Conservation (phyloP, 2,888 invertebrate species). For the Coelopa pilipes region DNA sequence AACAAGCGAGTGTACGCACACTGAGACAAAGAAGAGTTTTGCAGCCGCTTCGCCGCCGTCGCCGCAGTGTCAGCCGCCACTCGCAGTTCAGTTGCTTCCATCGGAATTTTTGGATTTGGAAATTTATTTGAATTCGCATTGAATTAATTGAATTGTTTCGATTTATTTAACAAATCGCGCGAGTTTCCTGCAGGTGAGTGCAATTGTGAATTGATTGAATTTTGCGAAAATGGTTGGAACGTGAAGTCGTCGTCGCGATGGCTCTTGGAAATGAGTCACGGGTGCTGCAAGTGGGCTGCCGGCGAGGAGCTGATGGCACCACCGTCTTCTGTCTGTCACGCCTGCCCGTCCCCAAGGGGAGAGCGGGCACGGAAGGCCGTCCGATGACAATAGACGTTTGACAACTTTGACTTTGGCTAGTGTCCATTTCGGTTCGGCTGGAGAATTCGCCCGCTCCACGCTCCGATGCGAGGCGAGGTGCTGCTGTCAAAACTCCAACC, state of each 20-base stretch:
- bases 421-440: neutral
- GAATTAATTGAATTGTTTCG: neutral
- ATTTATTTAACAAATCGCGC: too few relatives aligned
- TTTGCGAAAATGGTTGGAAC: neutral
- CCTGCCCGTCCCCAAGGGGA: neutral
- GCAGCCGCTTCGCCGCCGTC: slow-evolving; percentile 26
- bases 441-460: neutral
- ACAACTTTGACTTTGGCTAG: slow-evolving; percentile 17
- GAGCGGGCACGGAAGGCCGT: neutral
- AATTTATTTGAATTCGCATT: slow-evolving; percentile 1
- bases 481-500: too few relatives aligned
- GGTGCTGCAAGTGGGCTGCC: neutral
- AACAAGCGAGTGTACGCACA: slow-evolving; percentile 19
- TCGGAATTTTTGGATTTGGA: slow-evolving; percentile 36
- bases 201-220: neutral
- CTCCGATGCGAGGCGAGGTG: neutral
- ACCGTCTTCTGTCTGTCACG: too few relatives aligned
- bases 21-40: slow-evolving; percentile 18
- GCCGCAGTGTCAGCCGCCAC: slow-evolving; percentile 27
- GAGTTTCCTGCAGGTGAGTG: slow-evolving; percentile 25
- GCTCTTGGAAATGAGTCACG: slow-evolving; percentile 16
- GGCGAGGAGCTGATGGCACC: neutral
- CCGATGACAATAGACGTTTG: slow-evolving; percentile 3
- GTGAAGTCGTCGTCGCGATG: too few relatives aligned
- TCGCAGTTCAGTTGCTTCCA: slow-evolving; percentile 31